These are phyloP conservation scores for Orchesella cincta DNA, from an alignment of 1,140 invertebrate genomes.

Conservation along the genomic window DNA sequence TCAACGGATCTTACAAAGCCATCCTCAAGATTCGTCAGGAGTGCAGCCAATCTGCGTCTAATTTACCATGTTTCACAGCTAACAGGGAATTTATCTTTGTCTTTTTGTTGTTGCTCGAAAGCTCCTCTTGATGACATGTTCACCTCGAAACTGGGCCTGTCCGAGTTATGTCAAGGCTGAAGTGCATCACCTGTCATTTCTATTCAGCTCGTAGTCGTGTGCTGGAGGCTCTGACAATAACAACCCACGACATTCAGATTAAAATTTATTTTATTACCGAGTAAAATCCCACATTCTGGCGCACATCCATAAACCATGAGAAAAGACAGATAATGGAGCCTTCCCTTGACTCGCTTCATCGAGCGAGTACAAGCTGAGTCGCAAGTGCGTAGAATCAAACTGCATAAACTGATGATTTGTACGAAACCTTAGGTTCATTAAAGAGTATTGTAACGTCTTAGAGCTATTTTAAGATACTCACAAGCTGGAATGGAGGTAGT, in stretches of 20 bases:
- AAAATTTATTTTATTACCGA: no score
- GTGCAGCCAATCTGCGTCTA: slow-evolving; percentile 85
- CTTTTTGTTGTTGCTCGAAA: slow-evolving; percentile 63
- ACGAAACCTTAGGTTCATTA: not conserved
- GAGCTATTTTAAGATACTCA: slow-evolving; percentile 57
- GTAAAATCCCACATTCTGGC: not conserved
- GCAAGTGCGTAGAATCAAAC: no score
- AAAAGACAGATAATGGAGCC: not conserved
- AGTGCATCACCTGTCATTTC: slow-evolving; percentile 78
- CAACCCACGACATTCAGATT: not conserved
- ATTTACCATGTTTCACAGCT: slow-evolving; percentile 97
- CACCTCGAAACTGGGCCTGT: slow-evolving; percentile 93
- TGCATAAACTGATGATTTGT: not conserved
- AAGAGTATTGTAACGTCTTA: not conserved
- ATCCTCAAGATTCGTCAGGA: slow-evolving; percentile 93
- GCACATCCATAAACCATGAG: not conserved
- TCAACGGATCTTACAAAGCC: slow-evolving; percentile 93
- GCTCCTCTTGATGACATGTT: slow-evolving; percentile 91
- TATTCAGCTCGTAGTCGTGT: slow-evolving; percentile 85
- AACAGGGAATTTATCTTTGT: slow-evolving; percentile 73
- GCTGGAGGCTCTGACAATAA: slow-evolving; percentile 63
- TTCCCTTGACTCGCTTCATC: no score
- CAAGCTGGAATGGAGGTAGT: slow-evolving; percentile 92
- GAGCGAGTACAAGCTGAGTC: not conserved
- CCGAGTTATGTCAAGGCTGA: slow-evolving; percentile 96